Percentiles rank a stretch among this genome's conserved stretches.
These are phyloP conservation scores for Prolemur simus DNA, from an alignment of 2,113 vertebrate species.

Conservation along the genomic window DNA sequence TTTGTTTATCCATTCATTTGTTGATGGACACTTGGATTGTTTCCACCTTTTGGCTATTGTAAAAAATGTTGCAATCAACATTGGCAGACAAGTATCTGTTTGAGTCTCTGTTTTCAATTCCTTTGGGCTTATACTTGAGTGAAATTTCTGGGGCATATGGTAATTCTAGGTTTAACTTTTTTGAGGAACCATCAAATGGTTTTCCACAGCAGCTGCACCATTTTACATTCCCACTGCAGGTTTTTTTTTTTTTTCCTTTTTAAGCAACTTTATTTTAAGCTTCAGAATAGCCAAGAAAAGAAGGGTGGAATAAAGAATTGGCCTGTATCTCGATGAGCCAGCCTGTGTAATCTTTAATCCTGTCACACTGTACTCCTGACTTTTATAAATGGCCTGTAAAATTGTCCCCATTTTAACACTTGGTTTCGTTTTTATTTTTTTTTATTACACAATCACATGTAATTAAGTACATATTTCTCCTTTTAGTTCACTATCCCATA, in stretches of 20 bases:
- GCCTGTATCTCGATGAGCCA: background rate
- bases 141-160: background rate
- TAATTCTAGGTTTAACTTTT: constrained; percentile 40
- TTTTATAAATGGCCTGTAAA: constrained; percentile 38
- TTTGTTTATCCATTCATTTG: constrained; percentile 9
- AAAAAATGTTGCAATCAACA: background rate
- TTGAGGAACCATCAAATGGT: background rate
- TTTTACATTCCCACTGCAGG: background rate
- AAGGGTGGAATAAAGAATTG: background rate
- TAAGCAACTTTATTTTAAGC: constrained; percentile 9
- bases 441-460: constrained; percentile 9
- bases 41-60: background rate
- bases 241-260: background rate
- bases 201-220: background rate
- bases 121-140: background rate
- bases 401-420: constrained; percentile 25
- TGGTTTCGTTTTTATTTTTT: constrained; percentile 40
- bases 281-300: background rate
- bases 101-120: background rate
- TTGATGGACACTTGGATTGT: background rate
- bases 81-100: background rate
- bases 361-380: background rate
- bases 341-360: background rate
- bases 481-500: constrained; percentile 10
- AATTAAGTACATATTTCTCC: constrained; percentile 55